phyloP scores from a whole-genome alignment of 2,888 invertebrate species.

The Biston stratarius region DNA sequence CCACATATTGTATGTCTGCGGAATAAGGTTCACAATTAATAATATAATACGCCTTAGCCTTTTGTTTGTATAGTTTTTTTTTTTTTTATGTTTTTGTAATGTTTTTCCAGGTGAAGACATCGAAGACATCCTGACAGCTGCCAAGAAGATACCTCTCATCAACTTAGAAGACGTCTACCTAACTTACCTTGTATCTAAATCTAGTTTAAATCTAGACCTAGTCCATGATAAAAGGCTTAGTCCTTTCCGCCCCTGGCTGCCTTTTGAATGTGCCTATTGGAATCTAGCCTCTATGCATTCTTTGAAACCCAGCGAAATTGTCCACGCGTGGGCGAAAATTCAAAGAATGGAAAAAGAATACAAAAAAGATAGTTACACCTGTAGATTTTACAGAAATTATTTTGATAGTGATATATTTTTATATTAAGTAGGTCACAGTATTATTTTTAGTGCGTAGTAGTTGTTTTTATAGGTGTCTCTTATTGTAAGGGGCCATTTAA shows the following conservation, averaged over 20 bases:
- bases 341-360: slow-evolving; percentile 29
- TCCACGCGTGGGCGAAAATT: slow-evolving; percentile 57
- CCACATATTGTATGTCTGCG: no score
- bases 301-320: slow-evolving; percentile 57
- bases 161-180: slow-evolving; percentile 91
- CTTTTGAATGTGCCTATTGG: slow-evolving; percentile 61
- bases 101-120: slow-evolving; percentile 66
- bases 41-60: no score
- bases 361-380: slow-evolving; percentile 40
- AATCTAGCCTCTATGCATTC: slow-evolving; percentile 63
- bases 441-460: no score
- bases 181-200: slow-evolving; percentile 89
- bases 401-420: slow-evolving; percentile 56
- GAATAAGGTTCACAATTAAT: no score
- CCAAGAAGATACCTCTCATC: slow-evolving; percentile 86
- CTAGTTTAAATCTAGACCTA: slow-evolving; percentile 78
- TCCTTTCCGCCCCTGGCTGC: slow-evolving; percentile 58
- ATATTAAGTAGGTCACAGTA: slow-evolving; percentile 33
- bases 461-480: background rate
- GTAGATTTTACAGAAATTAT: slow-evolving; percentile 51
- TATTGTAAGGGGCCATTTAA: no score
- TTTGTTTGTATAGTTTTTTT: no score
- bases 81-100: background rate
- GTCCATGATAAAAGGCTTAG: slow-evolving; percentile 86
- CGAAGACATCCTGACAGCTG: slow-evolving; percentile 78